Conservation (phyloP, 2,797 vertebrate genomes). For the Loris lydekkerianus region DNA sequence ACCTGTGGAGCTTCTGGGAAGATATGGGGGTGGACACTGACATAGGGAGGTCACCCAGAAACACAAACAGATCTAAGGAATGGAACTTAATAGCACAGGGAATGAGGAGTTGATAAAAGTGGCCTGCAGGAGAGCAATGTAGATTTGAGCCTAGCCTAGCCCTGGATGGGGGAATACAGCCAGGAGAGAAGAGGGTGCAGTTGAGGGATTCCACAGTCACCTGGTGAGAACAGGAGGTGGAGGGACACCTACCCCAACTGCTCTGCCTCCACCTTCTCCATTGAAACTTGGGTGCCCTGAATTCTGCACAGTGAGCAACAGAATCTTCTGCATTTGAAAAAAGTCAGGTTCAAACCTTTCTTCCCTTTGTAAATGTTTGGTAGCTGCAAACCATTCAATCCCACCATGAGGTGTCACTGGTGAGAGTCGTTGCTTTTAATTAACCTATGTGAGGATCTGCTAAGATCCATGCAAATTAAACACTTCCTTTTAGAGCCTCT, state of each 20-base stretch:
- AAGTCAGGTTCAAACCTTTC: neutral
- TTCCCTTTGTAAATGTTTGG: neutral
- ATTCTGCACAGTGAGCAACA: neutral
- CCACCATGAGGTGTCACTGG: neutral
- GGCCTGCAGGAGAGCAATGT: neutral
- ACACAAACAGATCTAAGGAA: neutral
- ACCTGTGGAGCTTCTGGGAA: neutral
- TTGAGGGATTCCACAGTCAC: neutral
- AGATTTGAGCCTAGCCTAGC: neutral
- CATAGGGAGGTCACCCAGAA: neutral
- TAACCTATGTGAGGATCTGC: neutral
- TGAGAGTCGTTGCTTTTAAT: constrained; percentile 54
- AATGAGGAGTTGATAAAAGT: neutral
- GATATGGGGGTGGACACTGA: neutral
- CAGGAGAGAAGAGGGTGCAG: neutral
- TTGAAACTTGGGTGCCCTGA: neutral
- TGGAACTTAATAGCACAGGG: neutral
- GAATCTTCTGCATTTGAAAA: neutral
- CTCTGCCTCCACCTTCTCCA: neutral
- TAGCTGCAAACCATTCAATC: constrained; percentile 1
- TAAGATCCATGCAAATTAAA: constrained; percentile 33
- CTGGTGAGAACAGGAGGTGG: neutral
- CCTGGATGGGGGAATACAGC: too few species aligned
- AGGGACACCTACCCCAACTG: too few species aligned
- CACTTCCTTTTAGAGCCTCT: neutral